Conservation (phyloP, 2,113 vertebrate species). For the Nicator chloris region DNA sequence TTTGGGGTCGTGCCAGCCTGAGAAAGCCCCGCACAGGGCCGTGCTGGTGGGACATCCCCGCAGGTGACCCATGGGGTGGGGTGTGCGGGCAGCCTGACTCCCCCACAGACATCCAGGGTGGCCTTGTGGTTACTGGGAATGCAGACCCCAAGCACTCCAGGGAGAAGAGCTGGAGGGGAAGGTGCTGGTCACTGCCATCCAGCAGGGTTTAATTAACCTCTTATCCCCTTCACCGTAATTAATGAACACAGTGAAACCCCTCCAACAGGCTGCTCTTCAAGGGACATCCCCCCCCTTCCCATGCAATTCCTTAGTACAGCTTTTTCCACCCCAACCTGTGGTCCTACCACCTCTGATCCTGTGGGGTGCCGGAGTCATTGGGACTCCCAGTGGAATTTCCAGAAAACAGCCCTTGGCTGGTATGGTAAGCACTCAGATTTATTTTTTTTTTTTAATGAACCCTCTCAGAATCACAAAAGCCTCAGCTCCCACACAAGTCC, state of each 20-base stretch:
- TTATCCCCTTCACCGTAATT: background rate
- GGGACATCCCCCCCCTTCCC: background rate
- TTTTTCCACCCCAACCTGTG: background rate
- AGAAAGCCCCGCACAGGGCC: background rate
- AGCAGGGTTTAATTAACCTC: background rate
- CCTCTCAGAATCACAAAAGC: background rate
- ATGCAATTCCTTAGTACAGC: background rate
- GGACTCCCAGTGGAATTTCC: background rate
- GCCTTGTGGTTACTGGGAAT: rapidly evolving
- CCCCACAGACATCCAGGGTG: background rate
- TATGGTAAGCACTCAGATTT: background rate
- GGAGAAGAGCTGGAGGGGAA: background rate
- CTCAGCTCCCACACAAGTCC: background rate
- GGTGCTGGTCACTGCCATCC: background rate
- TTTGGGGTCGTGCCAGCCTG: background rate
- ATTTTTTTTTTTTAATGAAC: background rate
- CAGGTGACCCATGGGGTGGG: background rate
- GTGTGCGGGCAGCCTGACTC: background rate
- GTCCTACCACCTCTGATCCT: background rate
- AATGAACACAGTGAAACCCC: background rate
- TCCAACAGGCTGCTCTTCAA: background rate
- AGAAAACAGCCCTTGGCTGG: background rate
- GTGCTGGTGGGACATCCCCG: background rate
- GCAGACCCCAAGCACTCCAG: rapidly evolving
- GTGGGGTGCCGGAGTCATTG: background rate